Evolutionary conservation across 2,797 vertebrate species (phyloP).

Genomic region (Florisuga fusca): DNA sequence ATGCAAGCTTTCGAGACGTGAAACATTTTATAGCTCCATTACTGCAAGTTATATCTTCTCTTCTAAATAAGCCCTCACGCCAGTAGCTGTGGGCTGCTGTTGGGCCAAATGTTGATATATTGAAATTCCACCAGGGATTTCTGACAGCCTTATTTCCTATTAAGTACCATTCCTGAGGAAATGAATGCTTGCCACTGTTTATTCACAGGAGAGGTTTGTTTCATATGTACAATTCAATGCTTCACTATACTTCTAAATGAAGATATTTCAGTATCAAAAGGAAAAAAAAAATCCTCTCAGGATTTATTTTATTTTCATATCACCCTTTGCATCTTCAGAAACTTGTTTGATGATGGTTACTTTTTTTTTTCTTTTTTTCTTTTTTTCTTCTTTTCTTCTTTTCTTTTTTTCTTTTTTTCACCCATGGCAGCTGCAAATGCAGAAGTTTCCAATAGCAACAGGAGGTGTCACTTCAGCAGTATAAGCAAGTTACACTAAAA

Average conservation of each 20-base stretch:
- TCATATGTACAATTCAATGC: rapidly evolving
- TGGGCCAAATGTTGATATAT: neutral
- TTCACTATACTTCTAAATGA: neutral
- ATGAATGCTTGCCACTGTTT: neutral
- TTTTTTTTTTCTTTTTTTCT: neutral
- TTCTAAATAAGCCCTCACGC: neutral
- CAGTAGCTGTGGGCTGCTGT: neutral
- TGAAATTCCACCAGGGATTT: neutral
- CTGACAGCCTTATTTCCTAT: neutral
- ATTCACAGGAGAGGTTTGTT: neutral
- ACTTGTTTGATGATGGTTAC: neutral
- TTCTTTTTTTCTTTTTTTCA: neutral
- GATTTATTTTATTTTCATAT: neutral
- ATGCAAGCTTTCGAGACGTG: neutral
- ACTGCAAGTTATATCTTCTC: neutral
- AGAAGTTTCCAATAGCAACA: neutral
- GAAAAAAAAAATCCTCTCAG: neutral
- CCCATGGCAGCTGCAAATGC: neutral
- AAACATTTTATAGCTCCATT: neutral
- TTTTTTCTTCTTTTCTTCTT: too few relatives aligned
- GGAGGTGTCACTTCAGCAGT: neutral
- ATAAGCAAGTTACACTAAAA: neutral
- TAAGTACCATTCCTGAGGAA: neutral
- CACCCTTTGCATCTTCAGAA: neutral
- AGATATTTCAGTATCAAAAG: neutral